phyloP scores from a whole-genome alignment of 2,113 vertebrate genomes.

The Rhinolophus sinicus region DNA sequence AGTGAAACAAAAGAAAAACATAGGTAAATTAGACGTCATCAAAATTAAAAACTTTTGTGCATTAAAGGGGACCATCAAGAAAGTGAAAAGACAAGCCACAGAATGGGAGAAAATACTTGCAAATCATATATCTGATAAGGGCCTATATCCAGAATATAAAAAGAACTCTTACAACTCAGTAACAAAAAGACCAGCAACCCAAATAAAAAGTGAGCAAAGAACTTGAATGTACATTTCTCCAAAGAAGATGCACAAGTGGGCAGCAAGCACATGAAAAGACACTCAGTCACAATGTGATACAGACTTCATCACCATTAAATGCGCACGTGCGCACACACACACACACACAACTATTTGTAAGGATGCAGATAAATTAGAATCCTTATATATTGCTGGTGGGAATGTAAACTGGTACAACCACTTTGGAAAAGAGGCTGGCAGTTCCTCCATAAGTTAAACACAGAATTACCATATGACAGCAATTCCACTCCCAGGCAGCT shows the following conservation, averaged over 20 bases:
- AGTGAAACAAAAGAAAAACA: not conserved
- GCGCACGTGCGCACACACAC: not conserved
- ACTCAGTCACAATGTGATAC: not conserved
- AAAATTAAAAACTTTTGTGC: not conserved
- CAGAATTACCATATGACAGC: not conserved
- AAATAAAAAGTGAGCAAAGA: not conserved
- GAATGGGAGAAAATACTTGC: not conserved
- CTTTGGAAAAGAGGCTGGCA: not conserved
- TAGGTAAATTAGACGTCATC: not conserved
- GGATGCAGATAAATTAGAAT: not conserved
- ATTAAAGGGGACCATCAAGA: not conserved
- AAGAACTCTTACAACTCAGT: not conserved
- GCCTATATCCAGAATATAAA: not conserved
- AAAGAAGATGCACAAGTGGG: not conserved
- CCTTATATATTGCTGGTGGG: not conserved
- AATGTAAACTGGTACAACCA: not conserved
- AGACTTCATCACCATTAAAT: not conserved
- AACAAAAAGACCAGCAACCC: not conserved
- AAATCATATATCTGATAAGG: not conserved
- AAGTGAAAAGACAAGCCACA: not conserved
- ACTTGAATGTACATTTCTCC: not conserved
- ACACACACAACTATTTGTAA: not conserved
- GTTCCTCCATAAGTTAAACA: not conserved
- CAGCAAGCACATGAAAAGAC: too few relatives aligned
- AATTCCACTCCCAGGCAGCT: not conserved